phyloP scores from a whole-genome alignment of 2,797 vertebrate species.

The Periparus ater region DNA sequence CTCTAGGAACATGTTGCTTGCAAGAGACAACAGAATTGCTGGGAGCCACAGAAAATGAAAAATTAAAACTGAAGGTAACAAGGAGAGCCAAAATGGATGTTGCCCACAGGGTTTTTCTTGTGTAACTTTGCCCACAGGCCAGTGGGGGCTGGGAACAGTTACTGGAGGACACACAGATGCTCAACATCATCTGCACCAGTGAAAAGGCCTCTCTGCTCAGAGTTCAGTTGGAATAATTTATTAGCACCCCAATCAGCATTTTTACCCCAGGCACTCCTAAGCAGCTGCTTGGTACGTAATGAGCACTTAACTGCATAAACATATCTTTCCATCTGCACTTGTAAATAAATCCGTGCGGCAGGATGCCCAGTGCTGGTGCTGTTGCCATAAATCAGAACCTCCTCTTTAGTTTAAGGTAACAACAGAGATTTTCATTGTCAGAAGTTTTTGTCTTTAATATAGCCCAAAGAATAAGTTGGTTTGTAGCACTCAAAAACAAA shows the following conservation, averaged over 20 bases:
- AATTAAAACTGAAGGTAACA: neutral
- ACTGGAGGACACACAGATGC: neutral
- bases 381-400: neutral
- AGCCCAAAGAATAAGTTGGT: neutral
- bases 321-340: neutral
- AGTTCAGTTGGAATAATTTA: neutral
- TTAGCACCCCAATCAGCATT: neutral
- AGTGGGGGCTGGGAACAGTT: neutral
- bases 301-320: conserved; percentile 3
- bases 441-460: neutral
- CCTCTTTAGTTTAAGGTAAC: neutral
- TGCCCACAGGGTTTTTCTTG: neutral
- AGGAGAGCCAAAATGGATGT: neutral
- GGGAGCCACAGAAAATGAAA: neutral
- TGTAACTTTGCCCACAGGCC: neutral
- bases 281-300: conserved; percentile 1
- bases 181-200: neutral
- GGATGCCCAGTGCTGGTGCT: neutral
- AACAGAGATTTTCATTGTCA: neutral
- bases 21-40: neutral
- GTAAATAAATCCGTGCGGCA: neutral
- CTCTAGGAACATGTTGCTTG: neutral
- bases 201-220: neutral
- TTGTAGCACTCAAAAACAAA: neutral
- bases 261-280: neutral